phyloP scores from a whole-genome alignment of 2,113 vertebrate species.

The Nibea coibor region DNA sequence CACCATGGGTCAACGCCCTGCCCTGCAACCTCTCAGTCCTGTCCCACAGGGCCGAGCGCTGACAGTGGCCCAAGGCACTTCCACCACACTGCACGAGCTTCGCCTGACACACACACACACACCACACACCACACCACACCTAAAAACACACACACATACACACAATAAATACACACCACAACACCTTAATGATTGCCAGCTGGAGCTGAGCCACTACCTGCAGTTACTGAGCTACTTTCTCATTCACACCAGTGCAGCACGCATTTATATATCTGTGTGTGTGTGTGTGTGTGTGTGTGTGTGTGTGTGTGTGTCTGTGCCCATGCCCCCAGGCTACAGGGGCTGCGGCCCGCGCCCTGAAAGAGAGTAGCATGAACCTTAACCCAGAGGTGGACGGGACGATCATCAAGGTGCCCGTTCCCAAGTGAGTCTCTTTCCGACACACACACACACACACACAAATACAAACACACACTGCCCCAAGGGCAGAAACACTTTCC shows the following conservation, averaged over 20 bases:
- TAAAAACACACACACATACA: constrained; percentile 20
- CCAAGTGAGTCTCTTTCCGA: constrained; percentile 90
- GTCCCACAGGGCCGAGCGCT: constrained; percentile 73
- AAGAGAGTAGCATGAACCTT: constrained; percentile 95
- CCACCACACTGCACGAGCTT: constrained; percentile 72
- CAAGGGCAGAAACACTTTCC: constrained; percentile 22
- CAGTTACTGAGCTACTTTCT: constrained; percentile 79
- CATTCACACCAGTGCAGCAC: constrained; percentile 19
- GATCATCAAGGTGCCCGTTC: constrained; percentile 93
- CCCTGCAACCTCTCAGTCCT: constrained; percentile 82
- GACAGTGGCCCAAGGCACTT: constrained; percentile 82
- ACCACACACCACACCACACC: constrained; percentile 53
- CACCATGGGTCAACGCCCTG: constrained; percentile 74
- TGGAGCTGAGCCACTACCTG: constrained; percentile 79
- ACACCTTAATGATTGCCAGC: constrained; percentile 80
- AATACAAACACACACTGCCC: constrained; percentile 24
- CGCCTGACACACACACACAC: constrained; percentile 36
- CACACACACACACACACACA: constrained; percentile 25
- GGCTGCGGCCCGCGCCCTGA: constrained; percentile 90
- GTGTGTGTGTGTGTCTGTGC: constrained; percentile 12
- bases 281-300: constrained; percentile 82
- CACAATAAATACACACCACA: constrained; percentile 42
- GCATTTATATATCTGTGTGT: constrained; percentile 58
- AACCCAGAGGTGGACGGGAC: constrained; percentile 95
- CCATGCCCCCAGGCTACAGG: constrained; percentile 86